Percentiles rank a stretch among this genome's conserved stretches.
Conservation (phyloP, 2,797 vertebrate genomes). For the Sandelia bainsii region DNA sequence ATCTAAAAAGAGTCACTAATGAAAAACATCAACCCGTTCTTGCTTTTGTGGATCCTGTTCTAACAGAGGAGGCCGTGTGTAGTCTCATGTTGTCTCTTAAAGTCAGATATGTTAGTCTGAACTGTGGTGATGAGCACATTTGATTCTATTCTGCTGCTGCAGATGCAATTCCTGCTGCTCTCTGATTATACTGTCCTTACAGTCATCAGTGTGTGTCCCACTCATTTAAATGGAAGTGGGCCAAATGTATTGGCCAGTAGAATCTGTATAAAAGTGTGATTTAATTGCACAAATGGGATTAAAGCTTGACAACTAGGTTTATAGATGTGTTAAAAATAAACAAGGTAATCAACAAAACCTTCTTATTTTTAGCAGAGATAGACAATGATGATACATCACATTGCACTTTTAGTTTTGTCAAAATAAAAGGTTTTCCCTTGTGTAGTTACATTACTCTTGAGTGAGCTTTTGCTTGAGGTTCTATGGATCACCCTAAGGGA, state of each 20-base stretch:
- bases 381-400: neutral
- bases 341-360: neutral
- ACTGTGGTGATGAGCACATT: neutral
- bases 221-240: neutral
- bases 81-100: constrained; percentile 18
- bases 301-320: neutral
- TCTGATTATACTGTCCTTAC: neutral
- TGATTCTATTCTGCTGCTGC: neutral
- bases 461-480: constrained; percentile 45
- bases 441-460: constrained; percentile 47
- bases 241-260: neutral
- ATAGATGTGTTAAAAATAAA: neutral
- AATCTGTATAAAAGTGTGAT: neutral
- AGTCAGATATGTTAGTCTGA: constrained; percentile 7
- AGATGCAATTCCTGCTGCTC: neutral
- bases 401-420: constrained; percentile 11
- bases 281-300: neutral
- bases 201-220: neutral
- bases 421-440: constrained; percentile 27
- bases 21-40: constrained; percentile 15
- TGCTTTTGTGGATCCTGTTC: constrained; percentile 16
- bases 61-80: constrained; percentile 1
- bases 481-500: constrained; percentile 39
- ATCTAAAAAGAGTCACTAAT: constrained; percentile 4
- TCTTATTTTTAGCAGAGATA: neutral